These are phyloP conservation scores for Pelochelys cantorii DNA, from an alignment of 2,797 vertebrate species.

Conservation along the genomic window DNA sequence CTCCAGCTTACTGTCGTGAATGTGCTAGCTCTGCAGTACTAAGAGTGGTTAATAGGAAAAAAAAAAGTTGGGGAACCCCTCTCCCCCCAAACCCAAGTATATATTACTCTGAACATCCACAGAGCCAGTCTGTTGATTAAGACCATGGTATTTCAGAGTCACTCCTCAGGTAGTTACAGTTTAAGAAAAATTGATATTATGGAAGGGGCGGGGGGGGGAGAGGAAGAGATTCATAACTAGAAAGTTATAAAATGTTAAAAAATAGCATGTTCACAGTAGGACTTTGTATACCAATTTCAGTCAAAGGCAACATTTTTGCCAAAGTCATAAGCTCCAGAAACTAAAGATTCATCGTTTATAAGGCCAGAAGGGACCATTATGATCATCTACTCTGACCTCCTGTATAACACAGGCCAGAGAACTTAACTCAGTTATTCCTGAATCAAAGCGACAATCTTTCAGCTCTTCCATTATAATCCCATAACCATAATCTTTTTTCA, in stretches of 20 bases:
- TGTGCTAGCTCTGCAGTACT: not conserved
- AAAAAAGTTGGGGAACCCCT: not conserved
- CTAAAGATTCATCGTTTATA: not conserved
- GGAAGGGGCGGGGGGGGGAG: fast-evolving
- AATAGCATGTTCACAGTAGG: fast-evolving
- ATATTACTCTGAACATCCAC: not conserved
- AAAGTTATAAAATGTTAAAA: not conserved
- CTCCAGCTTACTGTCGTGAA: not conserved
- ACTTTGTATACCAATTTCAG: not conserved
- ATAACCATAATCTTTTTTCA: not conserved
- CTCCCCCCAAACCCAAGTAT: not conserved
- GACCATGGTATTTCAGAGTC: not conserved
- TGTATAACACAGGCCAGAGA: not conserved
- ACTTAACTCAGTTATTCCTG: not conserved
- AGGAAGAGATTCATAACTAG: not conserved
- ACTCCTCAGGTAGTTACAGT: not conserved
- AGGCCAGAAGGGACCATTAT: not conserved
- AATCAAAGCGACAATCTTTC: not conserved
- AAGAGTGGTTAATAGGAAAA: not conserved
- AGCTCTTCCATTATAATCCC: not conserved
- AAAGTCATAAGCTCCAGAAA: not conserved
- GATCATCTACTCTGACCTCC: not conserved
- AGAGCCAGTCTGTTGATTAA: not conserved
- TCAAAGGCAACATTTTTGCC: not conserved
- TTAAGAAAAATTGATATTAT: not conserved